Evolutionary conservation across 2,113 vertebrate species (phyloP).

Genomic region (Equus quagga): DNA sequence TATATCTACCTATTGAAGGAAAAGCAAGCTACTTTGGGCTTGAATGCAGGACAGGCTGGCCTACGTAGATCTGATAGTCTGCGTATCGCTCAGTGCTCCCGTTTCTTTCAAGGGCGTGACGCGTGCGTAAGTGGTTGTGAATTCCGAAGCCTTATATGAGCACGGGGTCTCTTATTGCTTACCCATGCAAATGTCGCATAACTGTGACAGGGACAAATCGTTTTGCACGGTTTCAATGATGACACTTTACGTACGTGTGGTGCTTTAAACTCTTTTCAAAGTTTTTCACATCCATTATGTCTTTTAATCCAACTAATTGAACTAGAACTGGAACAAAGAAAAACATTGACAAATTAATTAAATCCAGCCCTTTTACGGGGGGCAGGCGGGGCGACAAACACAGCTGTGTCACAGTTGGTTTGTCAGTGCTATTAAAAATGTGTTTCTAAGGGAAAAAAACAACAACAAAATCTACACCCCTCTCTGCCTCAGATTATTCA

Average conservation of each 20-base stretch:
- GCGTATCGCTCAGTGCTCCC: rapidly evolving
- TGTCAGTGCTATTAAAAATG: rapidly evolving
- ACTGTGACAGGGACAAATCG: not conserved
- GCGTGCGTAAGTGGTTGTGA: rapidly evolving
- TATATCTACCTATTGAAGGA: rapidly evolving
- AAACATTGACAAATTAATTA: slow-evolving; percentile 50
- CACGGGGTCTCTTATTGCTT: rapidly evolving
- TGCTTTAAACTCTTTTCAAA: not conserved
- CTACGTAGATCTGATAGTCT: rapidly evolving
- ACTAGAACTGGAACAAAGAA: slow-evolving; percentile 49
- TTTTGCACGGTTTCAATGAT: rapidly evolving
- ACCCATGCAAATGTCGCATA: rapidly evolving
- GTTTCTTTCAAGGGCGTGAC: rapidly evolving
- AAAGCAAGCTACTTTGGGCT: rapidly evolving
- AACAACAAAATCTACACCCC: rapidly evolving
- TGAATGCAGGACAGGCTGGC: rapidly evolving
- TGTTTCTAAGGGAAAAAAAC: not conserved
- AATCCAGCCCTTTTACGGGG: not conserved
- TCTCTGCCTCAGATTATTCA: not conserved
- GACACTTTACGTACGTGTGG: rapidly evolving
- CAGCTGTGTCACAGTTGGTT: not conserved
- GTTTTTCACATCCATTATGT: not conserved
- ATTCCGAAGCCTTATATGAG: rapidly evolving
- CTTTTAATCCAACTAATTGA: slow-evolving; percentile 39
- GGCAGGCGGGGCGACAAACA: not conserved